Base-by-base conservation (phyloP, 2,797 vertebrate genomes). In the Pseudocheirus occidentalis region DNA sequence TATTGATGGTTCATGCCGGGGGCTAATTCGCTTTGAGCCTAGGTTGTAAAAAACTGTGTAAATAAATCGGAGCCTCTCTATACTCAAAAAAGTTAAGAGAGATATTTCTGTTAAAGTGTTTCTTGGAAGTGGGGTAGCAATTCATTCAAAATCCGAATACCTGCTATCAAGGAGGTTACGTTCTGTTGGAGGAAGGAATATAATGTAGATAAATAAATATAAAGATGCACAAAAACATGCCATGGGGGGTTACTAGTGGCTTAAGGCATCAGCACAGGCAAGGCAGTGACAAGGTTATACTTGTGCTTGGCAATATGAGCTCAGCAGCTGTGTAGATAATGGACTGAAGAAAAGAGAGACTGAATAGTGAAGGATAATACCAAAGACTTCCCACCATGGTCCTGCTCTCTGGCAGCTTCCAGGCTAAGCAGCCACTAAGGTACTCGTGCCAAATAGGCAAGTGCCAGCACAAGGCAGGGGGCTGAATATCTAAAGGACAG, bases 31-130 rank as follows among this genome's bases (percentile, higher is more conserved):
- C 31, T 87, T 50, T 56, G 55, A 55, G 12, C 3, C 52, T 57
- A 90, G 27, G 18, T 6, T 53, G 54, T 91, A 40, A 91, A 55
- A n/a, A 46, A 31, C 66, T 21, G 28, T 94, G 92, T 92, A 55
- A 50, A 0, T 31, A 91, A 62, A 81, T 59, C 57, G 40, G 90
- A 94, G 52, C 81, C 29, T 14, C 52, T 34, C 34, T 81, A 58
- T 34, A 66, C 53, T 56, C 91, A 9, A 81, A 7, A 29, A 87
- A 24, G 90, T 40, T 54, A 93, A 94, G 27, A 31, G 50, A 7
- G 1, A 4, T 0, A 7, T 93, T 55, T 81, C 52, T 31, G n/a
- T 59, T 34, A 46, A 40, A 0, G 0, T 5, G 21, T 2, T 91
- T 27, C 18, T 62, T 52, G 21, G 40, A 87, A 24, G 1, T 46